Conservation (phyloP, 2,888 invertebrate genomes). For the Lordiphosa fenestrarum region DNA sequence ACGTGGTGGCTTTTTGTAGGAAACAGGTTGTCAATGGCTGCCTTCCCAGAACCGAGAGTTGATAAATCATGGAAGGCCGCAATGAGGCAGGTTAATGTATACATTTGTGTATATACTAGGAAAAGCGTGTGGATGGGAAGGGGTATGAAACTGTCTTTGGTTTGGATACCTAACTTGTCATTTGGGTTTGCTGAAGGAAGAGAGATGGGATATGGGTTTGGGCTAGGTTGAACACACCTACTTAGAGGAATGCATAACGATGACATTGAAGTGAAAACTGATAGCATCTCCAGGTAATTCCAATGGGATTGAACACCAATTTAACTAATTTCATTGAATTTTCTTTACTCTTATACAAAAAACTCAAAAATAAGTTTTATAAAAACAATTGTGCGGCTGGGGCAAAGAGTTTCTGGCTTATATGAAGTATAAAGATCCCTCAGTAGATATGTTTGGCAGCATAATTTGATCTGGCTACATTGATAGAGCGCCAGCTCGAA, state of each 20-base stretch:
- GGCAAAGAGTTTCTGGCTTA: no score
- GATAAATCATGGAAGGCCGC: slow-evolving; percentile 54
- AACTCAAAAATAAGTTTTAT: no score
- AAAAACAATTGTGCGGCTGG: no score
- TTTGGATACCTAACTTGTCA: slow-evolving; percentile 17
- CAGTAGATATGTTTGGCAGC: neutral
- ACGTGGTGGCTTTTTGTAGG: slow-evolving; percentile 30
- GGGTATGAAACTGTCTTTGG: slow-evolving; percentile 6
- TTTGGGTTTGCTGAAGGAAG: neutral
- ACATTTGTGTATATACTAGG: slow-evolving; percentile 15
- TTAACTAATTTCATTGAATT: no score
- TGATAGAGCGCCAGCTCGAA: slow-evolving; percentile 11
- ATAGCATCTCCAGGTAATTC: slow-evolving; percentile 12
- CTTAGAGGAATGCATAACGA: no score
- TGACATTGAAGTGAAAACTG: slow-evolving; percentile 1
- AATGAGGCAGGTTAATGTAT: slow-evolving; percentile 25
- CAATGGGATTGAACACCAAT: no score
- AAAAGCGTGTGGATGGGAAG: neutral
- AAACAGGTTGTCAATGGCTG: slow-evolving; percentile 65
- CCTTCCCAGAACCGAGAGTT: slow-evolving; percentile 58
- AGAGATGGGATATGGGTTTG: slow-evolving; percentile 6
- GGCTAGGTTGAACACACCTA: slow-evolving; percentile 17
- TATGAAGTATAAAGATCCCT: neutral
- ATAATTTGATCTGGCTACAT: slow-evolving; percentile 25
- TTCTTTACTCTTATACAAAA: no score